These are phyloP conservation scores for Macaria notata DNA, from an alignment of 2,888 invertebrate genomes.

Conservation along the genomic window DNA sequence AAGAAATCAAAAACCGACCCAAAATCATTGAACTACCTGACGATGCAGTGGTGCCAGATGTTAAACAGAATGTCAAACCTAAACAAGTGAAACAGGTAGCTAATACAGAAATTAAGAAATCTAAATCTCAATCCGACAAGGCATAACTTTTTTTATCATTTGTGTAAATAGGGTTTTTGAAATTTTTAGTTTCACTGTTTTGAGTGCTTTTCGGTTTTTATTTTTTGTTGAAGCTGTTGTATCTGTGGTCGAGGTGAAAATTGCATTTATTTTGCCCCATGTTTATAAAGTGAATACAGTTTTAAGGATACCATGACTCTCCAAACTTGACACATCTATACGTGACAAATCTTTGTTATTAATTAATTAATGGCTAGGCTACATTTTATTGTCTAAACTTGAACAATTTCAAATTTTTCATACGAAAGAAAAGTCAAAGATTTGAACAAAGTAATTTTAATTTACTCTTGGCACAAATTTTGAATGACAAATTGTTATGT, in stretches of 20 bases:
- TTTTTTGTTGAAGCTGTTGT: constrained; percentile 3
- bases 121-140: constrained; percentile 2
- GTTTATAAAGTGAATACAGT: too few relatives aligned
- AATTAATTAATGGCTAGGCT: too few relatives aligned
- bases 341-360: too few relatives aligned
- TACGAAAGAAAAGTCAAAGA: background rate
- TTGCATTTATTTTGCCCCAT: constrained; percentile 3
- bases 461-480: constrained; percentile 12
- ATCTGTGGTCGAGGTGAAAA: constrained; percentile 1
- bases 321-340: too few relatives aligned
- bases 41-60: background rate
- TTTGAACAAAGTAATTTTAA: constrained; percentile 4
- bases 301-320: too few relatives aligned
- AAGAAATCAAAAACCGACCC: constrained; percentile 9
- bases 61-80: constrained; percentile 5
- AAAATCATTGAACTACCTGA: constrained; percentile 19
- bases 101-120: constrained; percentile 11
- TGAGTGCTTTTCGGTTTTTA: constrained; percentile 11
- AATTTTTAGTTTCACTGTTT: constrained; percentile 13
- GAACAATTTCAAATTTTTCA: too few relatives aligned
- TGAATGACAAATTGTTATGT: constrained; percentile 2
- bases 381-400: too few relatives aligned
- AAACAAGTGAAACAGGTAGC: constrained; percentile 15
- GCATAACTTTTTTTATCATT: constrained; percentile 9
- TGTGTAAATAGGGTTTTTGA: constrained; percentile 21